Evolutionary conservation across 2,888 invertebrate species (phyloP), one percentile per base, ranked within the genome.

Genomic region (Girardia tigrina): DNA sequence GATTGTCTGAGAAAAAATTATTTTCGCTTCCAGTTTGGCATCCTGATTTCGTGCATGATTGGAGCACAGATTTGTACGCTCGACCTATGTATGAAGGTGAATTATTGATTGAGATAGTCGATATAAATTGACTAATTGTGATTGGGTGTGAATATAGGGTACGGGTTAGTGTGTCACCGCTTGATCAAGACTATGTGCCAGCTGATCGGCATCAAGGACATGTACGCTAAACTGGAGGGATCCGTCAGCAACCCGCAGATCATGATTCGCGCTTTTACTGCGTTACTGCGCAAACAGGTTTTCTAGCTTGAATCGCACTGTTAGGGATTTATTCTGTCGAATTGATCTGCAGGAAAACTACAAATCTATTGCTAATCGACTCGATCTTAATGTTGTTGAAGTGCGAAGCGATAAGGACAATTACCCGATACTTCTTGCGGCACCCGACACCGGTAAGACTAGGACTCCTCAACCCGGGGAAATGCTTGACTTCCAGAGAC

Each of bases 201-300:
- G 85, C 88, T 91, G 0, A 87, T 93, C 79, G 86, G 86, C 42
- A 86, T 97, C 80, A 91, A 90, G 82, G 90, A 97, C 85, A 79
- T 97, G 14, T 86, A 91, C 82, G 91, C 90, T 0, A 94, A 92
- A 86, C 87, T 92, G 8, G 94, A 95, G 84, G 94, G 94, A 0
- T 88, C 91, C 0, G 89, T 87, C 0, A 82, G 80, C 72, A 93
- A 92, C 84, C 83, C 90, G 69, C 90, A 91, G 81, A 89, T 91
- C 80, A 85, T 98, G 78, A 89, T 90, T 0, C 93, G 92, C 83
- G 97, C 94, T 0, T 97, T 98, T 85, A 90, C 97, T 81, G 87
- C 91, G 79, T 97, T 94, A 0, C 86, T 98, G 0, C 84, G 91
- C 76, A n/a, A n/a, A n/a, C n/a, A n/a, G n/a, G n/a, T n/a, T n/a